phyloP scores from a whole-genome alignment of 2,113 vertebrate species.

The Hypocryptadius cinnamomeus region DNA sequence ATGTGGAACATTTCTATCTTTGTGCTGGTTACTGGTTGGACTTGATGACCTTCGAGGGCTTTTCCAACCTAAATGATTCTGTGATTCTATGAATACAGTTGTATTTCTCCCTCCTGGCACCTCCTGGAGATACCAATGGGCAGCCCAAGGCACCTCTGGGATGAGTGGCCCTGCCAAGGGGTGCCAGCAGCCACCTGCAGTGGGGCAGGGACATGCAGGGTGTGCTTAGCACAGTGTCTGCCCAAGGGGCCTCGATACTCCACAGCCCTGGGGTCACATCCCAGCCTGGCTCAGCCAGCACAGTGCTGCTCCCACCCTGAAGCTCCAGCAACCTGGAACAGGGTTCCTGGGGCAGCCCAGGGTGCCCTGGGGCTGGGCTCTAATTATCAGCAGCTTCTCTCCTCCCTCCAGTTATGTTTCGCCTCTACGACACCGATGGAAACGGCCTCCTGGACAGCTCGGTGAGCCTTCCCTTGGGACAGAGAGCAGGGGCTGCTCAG shows the following conservation, averaged over 20 bases:
- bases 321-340: neutral
- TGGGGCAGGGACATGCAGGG: rapidly evolving
- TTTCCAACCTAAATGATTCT: neutral
- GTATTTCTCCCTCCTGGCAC: neutral
- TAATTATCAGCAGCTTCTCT: neutral
- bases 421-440: slow-evolving; percentile 89
- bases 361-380: neutral
- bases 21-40: neutral
- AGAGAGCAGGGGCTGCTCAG: neutral
- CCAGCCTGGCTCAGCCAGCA: rapidly evolving
- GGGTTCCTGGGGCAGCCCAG: neutral
- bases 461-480: slow-evolving; percentile 63
- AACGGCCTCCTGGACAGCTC: slow-evolving; percentile 89
- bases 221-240: neutral
- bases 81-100: neutral
- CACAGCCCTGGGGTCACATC: neutral
- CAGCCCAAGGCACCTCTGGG: neutral
- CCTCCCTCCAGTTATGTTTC: slow-evolving; percentile 87
- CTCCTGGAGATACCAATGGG: neutral
- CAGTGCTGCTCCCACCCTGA: neutral
- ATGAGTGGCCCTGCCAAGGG: neutral
- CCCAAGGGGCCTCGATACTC: neutral
- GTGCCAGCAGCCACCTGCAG: neutral
- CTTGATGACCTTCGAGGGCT: neutral
- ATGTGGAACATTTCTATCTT: neutral